Conservation (phyloP, 2,888 invertebrate species). For the Hoplodrina ambigua region DNA sequence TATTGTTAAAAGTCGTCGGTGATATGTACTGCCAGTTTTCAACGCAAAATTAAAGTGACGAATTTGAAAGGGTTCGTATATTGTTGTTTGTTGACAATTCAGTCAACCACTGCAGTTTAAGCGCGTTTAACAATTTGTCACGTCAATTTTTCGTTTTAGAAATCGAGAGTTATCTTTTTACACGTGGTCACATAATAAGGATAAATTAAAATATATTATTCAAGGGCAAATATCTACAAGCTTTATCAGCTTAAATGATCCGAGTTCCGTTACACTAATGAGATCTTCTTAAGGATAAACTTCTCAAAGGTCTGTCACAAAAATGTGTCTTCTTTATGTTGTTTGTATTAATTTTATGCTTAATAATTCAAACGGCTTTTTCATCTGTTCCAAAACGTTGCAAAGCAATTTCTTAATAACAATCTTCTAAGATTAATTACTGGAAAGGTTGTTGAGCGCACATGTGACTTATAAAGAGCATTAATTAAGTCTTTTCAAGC, state of each 20-base stretch:
- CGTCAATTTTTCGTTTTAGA: no score
- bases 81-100: no score
- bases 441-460: constrained; percentile 44
- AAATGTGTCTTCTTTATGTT: constrained; percentile 16
- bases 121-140: no score
- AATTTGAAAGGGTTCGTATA: background rate
- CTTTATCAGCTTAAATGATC: background rate
- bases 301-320: constrained; percentile 19
- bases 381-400: constrained; percentile 37
- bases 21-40: background rate
- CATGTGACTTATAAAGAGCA: constrained; percentile 54
- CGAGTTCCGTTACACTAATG: constrained; percentile 23
- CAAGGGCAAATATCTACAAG: constrained; percentile 22
- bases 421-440: constrained; percentile 50
- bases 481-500: constrained; percentile 55
- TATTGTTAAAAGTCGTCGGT: background rate
- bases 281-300: constrained; percentile 12
- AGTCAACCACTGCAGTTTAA: background rate
- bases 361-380: constrained; percentile 38
- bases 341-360: constrained; percentile 37
- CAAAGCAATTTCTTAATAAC: constrained; percentile 50
- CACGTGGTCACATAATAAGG: background rate
- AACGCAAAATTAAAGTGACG: background rate
- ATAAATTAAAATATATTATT: background rate
- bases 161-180: background rate